These are phyloP conservation scores for Sigmodon hispidus DNA, from an alignment of 2,113 vertebrate species.

Conservation along the genomic window DNA sequence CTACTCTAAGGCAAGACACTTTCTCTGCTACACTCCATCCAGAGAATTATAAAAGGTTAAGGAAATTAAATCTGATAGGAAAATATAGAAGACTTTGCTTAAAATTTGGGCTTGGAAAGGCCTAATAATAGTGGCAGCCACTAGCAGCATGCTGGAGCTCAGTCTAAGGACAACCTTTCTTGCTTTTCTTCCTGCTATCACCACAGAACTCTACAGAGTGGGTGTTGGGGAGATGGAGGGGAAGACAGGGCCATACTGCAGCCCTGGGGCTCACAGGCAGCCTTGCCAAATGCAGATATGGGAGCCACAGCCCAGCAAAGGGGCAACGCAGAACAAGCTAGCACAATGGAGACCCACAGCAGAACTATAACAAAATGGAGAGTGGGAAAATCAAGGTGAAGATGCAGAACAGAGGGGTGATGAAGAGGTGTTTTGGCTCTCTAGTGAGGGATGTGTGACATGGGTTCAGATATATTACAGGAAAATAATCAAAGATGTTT, in stretches of 20 bases:
- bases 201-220: not conserved
- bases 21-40: not conserved
- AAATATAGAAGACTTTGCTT: slow-evolving; percentile 7
- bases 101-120: slow-evolving; percentile 3
- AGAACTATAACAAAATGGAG: not conserved
- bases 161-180: not conserved
- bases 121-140: not conserved
- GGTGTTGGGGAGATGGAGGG: not conserved
- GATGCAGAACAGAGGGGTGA: not conserved
- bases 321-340: not conserved
- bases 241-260: not conserved
- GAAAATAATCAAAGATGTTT: not conserved
- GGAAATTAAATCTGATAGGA: not conserved
- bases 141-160: not conserved
- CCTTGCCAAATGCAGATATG: not conserved
- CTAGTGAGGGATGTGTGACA: not conserved
- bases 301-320: not conserved
- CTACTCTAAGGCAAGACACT: not conserved
- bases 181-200: not conserved
- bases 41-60: slow-evolving; percentile 7
- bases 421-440: not conserved
- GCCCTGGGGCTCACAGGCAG: not conserved
- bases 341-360: not conserved
- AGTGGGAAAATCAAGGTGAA: not conserved
- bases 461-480: not conserved